Evolutionary conservation across 2,888 invertebrate genomes (phyloP).

Genomic region (Galerucella pusilla): DNA sequence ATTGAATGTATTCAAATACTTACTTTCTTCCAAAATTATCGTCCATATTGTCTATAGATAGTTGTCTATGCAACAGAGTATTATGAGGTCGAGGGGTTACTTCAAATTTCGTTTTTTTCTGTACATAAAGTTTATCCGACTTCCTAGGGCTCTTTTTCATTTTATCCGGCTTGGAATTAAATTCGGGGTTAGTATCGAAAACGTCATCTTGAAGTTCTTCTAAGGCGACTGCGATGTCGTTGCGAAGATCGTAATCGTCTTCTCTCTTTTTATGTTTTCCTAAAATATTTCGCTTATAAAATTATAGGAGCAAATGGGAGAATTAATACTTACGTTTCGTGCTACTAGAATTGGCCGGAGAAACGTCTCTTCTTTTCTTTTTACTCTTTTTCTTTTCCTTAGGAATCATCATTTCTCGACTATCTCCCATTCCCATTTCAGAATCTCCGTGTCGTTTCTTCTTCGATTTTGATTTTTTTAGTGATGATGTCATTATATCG

Average conservation of each 20-base stretch:
- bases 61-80: slow-evolving; percentile 20
- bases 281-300: slow-evolving; percentile 1
- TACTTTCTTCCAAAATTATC: slow-evolving; percentile 53
- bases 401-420: slow-evolving; percentile 65
- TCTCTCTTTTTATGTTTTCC: slow-evolving; percentile 57
- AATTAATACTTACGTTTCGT: slow-evolving; percentile 51
- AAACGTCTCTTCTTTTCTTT: slow-evolving; percentile 61
- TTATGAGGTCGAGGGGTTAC: slow-evolving; percentile 50
- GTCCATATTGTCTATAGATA: slow-evolving; percentile 49
- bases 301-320: neutral
- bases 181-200: slow-evolving; percentile 61
- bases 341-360: slow-evolving; percentile 50
- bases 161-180: slow-evolving; percentile 54
- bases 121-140: slow-evolving; percentile 63
- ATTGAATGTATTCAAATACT: neutral
- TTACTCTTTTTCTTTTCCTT: slow-evolving; percentile 64
- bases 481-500: slow-evolving; percentile 57
- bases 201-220: slow-evolving; percentile 66
- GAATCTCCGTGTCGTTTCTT: slow-evolving; percentile 61
- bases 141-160: slow-evolving; percentile 60
- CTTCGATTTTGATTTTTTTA: slow-evolving; percentile 60
- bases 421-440: slow-evolving; percentile 59
- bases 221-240: slow-evolving; percentile 62
- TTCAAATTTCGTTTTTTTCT: slow-evolving; percentile 63
- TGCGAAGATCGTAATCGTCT: slow-evolving; percentile 61